phyloP scores from a whole-genome alignment of 2,797 vertebrate genomes.

The Sebastes hubbsi region DNA sequence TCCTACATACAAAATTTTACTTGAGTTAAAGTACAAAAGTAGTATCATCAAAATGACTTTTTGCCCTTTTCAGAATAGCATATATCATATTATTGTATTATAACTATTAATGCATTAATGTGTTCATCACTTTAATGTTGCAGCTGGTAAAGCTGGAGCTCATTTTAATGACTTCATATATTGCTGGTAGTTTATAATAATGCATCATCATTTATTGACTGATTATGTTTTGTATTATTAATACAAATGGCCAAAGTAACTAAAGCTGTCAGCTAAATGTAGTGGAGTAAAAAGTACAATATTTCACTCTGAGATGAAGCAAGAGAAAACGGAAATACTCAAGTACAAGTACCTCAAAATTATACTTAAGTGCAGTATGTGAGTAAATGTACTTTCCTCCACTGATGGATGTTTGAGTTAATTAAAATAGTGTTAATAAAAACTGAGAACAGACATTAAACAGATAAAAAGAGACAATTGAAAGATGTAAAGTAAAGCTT shows the following conservation, averaged over 20 bases:
- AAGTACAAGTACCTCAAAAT: background rate
- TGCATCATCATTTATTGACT: background rate
- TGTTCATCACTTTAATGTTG: background rate
- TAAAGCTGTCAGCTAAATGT: background rate
- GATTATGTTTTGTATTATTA: background rate
- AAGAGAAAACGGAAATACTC: background rate
- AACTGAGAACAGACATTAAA: background rate
- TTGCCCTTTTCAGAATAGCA: background rate
- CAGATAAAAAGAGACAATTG: background rate
- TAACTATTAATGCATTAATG: background rate
- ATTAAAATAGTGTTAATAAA: background rate
- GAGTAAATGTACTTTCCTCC: background rate
- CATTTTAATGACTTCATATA: background rate
- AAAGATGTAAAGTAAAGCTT: background rate
- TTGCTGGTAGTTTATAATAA: background rate
- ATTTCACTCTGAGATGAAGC: background rate
- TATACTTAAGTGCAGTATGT: background rate
- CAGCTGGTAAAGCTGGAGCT: background rate
- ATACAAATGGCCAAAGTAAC: background rate
- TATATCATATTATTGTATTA: background rate
- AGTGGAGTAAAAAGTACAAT: background rate
- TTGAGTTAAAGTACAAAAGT: background rate
- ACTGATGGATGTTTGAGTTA: background rate
- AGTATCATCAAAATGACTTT: no score
- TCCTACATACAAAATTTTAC: background rate